A percentile compares a stretch with the other conserved stretches of the same genome.
Conservation (phyloP, 2,113 vertebrate species). For the Etia nguti region DNA sequence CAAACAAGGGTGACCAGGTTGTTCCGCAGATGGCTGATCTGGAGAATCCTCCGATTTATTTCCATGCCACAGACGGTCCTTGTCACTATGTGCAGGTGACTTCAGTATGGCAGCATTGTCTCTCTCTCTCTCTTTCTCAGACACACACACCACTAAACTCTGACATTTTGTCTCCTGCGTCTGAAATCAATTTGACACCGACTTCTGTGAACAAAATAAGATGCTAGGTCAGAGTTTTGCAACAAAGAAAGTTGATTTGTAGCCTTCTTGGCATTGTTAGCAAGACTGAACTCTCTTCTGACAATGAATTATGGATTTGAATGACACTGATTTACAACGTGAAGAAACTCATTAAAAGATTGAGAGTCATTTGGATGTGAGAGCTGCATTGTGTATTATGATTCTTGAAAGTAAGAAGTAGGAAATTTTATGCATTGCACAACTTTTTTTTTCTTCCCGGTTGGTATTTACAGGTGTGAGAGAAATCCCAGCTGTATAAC, state of each 20-base stretch:
- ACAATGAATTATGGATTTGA: neutral
- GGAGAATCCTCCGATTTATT: slow-evolving; percentile 54
- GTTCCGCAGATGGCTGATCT: slow-evolving; percentile 62
- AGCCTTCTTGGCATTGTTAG: neutral
- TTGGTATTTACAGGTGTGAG: neutral
- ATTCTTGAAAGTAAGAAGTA: neutral
- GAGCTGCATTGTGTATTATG: neutral
- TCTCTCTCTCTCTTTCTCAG: neutral
- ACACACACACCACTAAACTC: slow-evolving; percentile 27
- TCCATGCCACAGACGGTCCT: slow-evolving; percentile 44
- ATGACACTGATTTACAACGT: neutral
- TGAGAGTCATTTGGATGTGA: neutral
- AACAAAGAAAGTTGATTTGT: neutral
- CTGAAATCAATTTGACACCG: slow-evolving; percentile 37
- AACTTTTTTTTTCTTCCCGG: neutral
- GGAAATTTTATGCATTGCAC: neutral
- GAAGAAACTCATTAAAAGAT: neutral
- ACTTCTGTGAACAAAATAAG: neutral
- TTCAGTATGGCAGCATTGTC: slow-evolving; percentile 13
- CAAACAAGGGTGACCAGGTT: slow-evolving; percentile 63
- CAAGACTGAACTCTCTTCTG: neutral
- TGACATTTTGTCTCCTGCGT: slow-evolving; percentile 25
- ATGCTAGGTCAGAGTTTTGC: neutral
- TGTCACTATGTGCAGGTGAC: slow-evolving; percentile 45
- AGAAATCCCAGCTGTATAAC: neutral